Percentiles rank a stretch among this genome's conserved stretches.
These are phyloP conservation scores for Hemithea aestivaria DNA, from an alignment of 2,888 invertebrate species.

Conservation along the genomic window DNA sequence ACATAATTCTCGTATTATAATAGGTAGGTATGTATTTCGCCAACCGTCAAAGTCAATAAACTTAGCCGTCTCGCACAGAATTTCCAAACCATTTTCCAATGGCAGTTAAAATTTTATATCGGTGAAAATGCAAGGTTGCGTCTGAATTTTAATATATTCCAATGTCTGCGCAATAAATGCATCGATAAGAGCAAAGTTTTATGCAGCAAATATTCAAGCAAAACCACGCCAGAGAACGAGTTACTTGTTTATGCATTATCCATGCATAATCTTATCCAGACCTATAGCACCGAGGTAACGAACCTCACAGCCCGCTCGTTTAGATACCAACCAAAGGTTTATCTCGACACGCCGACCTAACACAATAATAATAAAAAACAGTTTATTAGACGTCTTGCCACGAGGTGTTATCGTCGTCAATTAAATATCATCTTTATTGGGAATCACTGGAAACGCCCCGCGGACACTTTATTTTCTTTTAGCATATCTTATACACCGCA, in stretches of 20 bases:
- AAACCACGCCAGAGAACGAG: conserved; percentile 8
- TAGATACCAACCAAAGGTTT: conserved; percentile 43
- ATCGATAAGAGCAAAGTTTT: conserved; percentile 18
- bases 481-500: conserved; percentile 43
- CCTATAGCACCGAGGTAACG: conserved; percentile 13
- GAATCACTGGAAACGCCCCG: conserved; percentile 63
- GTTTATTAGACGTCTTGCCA: conserved; percentile 72
- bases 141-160: conserved; percentile 23
- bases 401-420: conserved; percentile 71
- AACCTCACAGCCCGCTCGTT: conserved; percentile 35
- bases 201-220: conserved; percentile 8
- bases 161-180: conserved; percentile 19
- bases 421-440: conserved; percentile 78
- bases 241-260: conserved; percentile 9
- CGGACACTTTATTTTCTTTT: conserved; percentile 51
- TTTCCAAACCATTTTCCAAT: conserved; percentile 16
- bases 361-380: conserved; percentile 72
- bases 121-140: conserved; percentile 22
- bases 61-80: conserved; percentile 1
- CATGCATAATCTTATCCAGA: conserved; percentile 3
- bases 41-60: background rate
- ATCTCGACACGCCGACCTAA: conserved; percentile 58
- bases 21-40: too few species aligned
- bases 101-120: conserved; percentile 26
- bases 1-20: background rate